Evolutionary conservation across 1,140 invertebrate genomes (phyloP).

Genomic region (Pseudomyrmex dendroicus): DNA sequence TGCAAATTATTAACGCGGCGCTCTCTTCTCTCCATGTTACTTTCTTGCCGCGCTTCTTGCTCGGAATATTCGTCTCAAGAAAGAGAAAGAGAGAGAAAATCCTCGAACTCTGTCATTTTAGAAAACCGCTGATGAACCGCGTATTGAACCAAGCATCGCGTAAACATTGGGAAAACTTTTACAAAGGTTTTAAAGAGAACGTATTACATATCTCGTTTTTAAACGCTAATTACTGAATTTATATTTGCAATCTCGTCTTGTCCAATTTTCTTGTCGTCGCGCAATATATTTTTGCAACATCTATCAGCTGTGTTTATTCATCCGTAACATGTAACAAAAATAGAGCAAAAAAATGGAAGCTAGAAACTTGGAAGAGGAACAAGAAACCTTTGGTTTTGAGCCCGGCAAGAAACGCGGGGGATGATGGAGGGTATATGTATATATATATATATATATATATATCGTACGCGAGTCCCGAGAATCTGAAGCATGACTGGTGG

Average conservation of each 20-base stretch:
- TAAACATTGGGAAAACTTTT: neutral
- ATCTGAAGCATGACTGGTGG: conserved; percentile 48
- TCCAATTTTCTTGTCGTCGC: neutral
- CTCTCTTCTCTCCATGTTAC: conserved; percentile 61
- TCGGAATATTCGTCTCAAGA: conserved; percentile 2
- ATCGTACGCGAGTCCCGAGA: conserved; percentile 53
- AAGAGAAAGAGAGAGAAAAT: neutral
- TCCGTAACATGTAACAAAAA: conserved; percentile 11
- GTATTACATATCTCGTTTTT: no score
- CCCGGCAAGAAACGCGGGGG: conserved; percentile 16
- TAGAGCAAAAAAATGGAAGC: neutral
- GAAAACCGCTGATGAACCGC: no score
- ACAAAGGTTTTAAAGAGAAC: neutral
- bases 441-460: neutral
- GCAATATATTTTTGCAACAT: neutral
- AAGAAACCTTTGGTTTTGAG: conserved; percentile 4
- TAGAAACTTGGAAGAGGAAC: neutral
- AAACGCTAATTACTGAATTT: neutral
- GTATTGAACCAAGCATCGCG: no score
- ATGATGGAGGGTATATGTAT: neutral
- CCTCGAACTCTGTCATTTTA: neutral
- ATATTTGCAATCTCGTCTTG: neutral
- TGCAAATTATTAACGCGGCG: conserved; percentile 84
- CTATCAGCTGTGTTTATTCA: neutral
- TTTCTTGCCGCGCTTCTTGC: conserved; percentile 45